Conservation (phyloP, 2,113 vertebrate genomes). For the Corvus moneduloides region DNA sequence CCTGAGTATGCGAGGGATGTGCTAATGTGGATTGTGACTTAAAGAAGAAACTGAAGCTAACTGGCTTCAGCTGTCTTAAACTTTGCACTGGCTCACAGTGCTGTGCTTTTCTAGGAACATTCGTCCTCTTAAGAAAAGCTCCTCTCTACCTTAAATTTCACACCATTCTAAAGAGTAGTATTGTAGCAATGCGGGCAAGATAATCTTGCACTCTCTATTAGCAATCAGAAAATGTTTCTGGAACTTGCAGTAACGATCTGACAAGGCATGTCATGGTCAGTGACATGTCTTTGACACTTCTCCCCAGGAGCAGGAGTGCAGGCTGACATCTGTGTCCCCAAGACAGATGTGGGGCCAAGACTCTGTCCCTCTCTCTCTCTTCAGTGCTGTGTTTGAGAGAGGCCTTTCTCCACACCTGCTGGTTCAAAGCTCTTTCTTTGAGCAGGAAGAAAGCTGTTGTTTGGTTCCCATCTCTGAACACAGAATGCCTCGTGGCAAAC, state of each 20-base stretch:
- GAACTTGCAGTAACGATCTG: background rate
- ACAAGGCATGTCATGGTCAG: background rate
- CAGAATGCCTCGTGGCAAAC: background rate
- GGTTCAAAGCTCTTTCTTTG: background rate
- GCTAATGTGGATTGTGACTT: background rate
- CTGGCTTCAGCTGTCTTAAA: background rate
- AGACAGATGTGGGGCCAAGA: background rate
- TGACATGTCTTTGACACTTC: background rate
- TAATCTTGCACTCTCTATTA: background rate
- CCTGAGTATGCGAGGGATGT: background rate
- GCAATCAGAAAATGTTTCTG: background rate
- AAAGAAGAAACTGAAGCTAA: background rate
- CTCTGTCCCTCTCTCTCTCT: background rate
- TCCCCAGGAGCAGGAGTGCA: background rate
- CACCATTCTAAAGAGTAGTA: background rate
- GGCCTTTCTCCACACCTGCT: background rate
- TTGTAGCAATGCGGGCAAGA: background rate
- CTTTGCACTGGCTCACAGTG: background rate
- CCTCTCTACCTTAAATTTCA: background rate
- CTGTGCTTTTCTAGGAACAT: background rate
- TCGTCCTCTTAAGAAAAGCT: background rate
- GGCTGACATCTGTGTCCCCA: background rate
- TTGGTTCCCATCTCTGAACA: background rate
- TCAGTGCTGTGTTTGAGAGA: background rate
- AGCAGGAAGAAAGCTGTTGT: background rate